phyloP scores from a whole-genome alignment of 2,797 vertebrate genomes.

The Siniperca scherzeri region DNA sequence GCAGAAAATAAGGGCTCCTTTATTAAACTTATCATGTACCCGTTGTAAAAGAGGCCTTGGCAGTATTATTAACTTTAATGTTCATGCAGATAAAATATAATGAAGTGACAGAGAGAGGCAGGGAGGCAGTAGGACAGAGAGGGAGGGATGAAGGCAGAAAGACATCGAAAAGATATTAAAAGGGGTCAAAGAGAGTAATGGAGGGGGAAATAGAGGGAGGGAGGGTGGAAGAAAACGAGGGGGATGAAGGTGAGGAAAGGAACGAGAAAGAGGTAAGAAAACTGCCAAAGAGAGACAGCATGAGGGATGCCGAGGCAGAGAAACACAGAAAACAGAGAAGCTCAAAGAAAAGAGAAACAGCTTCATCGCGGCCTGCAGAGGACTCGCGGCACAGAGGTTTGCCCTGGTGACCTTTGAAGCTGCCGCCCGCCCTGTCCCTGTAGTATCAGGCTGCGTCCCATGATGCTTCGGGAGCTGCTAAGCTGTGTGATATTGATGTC shows the following conservation, averaged over 20 bases:
- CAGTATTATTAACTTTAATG: constrained; percentile 38
- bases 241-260: background rate
- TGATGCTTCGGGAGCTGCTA: constrained; percentile 12
- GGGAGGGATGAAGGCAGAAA: background rate
- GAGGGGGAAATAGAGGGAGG: background rate
- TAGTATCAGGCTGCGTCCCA: background rate
- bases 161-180: background rate
- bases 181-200: background rate
- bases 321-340: background rate
- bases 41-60: background rate
- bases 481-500: background rate
- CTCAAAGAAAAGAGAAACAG: background rate
- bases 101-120: background rate
- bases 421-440: background rate
- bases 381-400: background rate
- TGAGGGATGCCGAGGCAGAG: background rate
- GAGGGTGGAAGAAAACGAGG: background rate
- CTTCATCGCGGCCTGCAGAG: background rate
- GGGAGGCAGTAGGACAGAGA: background rate
- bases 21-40: background rate
- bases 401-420: background rate
- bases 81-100: constrained; percentile 33
- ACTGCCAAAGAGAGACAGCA: background rate
- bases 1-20: background rate
- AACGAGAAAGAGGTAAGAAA: too few relatives aligned